Percentiles rank a stretch among this genome's conserved stretches.
Conservation (phyloP, 1,140 invertebrate genomes). For the Thaumatotibia leucotreta region DNA sequence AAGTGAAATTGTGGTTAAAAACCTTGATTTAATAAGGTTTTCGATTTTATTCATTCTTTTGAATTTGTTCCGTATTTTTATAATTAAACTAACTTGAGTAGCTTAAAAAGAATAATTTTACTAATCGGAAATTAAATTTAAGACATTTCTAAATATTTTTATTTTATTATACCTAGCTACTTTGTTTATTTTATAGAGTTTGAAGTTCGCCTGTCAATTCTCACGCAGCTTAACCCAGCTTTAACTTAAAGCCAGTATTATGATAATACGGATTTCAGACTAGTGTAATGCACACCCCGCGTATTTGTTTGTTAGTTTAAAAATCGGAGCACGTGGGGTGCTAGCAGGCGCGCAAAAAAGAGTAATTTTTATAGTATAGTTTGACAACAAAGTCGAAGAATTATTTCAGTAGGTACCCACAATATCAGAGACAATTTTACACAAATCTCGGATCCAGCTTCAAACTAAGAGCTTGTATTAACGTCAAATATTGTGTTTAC, state of each 20-base stretch:
- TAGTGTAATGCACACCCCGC: constrained; percentile 6
- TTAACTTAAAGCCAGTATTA: constrained; percentile 5
- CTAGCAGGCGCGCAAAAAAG: not conserved
- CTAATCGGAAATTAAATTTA: no score
- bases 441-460: no score
- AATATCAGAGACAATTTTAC: no score
- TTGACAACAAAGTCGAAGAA: no score
- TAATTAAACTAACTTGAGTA: no score
- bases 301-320: not conserved
- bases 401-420: no score
- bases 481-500: no score
- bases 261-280: not conserved
- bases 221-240: not conserved
- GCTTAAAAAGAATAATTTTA: no score
- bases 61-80: no score
- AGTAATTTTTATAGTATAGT: not conserved
- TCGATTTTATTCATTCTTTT: not conserved
- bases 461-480: no score
- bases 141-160: no score
- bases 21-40: not conserved
- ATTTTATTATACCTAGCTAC: no score
- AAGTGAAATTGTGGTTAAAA: not conserved
- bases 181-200: not conserved
- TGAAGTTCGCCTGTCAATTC: not conserved
- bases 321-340: not conserved